phyloP scores from a whole-genome alignment of 2,113 vertebrate species.

The Lates calcarifer region DNA sequence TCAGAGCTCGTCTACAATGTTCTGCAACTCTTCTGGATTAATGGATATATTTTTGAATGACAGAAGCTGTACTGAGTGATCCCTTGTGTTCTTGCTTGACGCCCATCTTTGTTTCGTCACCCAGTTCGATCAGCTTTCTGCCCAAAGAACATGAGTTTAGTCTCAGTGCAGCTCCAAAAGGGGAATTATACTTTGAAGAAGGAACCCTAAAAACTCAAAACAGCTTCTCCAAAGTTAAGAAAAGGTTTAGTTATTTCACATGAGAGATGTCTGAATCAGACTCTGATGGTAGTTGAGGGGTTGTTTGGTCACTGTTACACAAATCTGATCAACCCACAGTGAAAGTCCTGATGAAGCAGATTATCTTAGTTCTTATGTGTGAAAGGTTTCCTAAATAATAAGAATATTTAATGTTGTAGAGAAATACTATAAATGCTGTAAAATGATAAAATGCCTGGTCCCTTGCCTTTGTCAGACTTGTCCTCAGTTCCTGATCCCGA shows the following conservation, averaged over 20 bases:
- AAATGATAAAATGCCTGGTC: neutral
- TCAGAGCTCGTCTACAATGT: neutral
- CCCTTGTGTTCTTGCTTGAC: neutral
- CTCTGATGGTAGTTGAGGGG: neutral
- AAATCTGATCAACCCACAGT: neutral
- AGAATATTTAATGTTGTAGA: neutral
- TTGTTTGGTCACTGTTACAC: neutral
- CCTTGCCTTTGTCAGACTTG: conserved; percentile 95
- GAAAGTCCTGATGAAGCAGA: neutral
- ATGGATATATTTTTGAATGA: neutral
- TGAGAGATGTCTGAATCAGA: neutral
- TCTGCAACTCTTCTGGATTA: neutral
- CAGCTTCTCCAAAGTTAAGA: neutral
- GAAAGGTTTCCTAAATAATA: neutral
- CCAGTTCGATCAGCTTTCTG: neutral
- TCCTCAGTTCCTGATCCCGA: conserved; percentile 91
- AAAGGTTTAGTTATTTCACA: neutral
- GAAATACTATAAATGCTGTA: neutral
- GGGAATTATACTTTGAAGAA: neutral
- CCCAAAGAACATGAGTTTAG: neutral
- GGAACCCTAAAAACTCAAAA: neutral
- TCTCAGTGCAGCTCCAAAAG: neutral
- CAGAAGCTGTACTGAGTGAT: neutral
- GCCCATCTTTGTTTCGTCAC: neutral
- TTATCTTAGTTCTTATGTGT: neutral